Base-by-base conservation (phyloP, 2,888 invertebrate genomes). In the Saturnia pavonia region DNA sequence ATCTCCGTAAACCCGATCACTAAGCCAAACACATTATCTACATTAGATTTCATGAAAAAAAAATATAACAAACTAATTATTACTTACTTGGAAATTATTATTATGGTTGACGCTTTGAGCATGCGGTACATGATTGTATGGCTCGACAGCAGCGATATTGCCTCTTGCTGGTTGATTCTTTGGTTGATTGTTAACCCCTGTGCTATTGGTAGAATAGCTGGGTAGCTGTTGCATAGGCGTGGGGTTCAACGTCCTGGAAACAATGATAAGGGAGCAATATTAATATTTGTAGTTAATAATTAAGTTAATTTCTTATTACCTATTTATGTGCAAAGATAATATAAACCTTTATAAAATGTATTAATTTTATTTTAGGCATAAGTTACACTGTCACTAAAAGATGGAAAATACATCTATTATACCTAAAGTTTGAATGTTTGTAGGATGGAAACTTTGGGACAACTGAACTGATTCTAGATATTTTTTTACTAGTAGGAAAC, bases 141-240 rank as follows among this genome's bases (percentile, higher is more conserved):
- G 97, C 85, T 97, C 97, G 54, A 98, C 97, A 67, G 97, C 97
- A 25, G 97, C 97, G 73, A 98, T 96, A 89, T 98, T 97, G 70
- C 97, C 97, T 68, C 97, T 94, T 11, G 96, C 93, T 77, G 95
- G 94, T 82, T 90, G 94, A 82, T 89, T 91, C 91, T 91, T 92
- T 89, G 90, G 92, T 90, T 92, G 94, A 81, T 83, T 89, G 77
- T 82, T 89, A 71, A 84, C 86, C 74, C 84, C 87, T 72, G 82
- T 85, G 75, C 77, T 86, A 69, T 88, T 85, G 70, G 90, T 81
- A 74, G 92, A 86, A 77, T 94, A 91, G 82, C 88, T 89, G 12
- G 94, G 91, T 78, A 94, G 81, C 85, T 94, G 92, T 80, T 94
- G 91, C 90, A 92, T 90, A 69, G 92, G 91, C 73, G 92, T 85